Percentiles rank a stretch among this genome's conserved stretches.
Conservation (phyloP, 2,888 invertebrate species). For the Scaptomyza flava region DNA sequence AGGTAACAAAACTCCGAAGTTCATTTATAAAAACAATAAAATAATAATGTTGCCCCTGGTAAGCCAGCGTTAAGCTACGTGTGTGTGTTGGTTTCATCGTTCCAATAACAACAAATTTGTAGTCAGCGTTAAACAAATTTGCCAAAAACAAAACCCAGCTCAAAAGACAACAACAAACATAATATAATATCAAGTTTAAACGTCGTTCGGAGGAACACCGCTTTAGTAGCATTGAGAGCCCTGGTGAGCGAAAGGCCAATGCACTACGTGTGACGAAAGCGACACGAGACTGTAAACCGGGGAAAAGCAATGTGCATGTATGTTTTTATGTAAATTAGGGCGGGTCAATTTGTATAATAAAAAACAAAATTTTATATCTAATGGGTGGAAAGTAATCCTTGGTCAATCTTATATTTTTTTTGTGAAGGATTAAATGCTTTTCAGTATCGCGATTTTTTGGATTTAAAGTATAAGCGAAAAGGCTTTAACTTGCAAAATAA, state of each 20-base stretch:
- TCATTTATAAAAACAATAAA: conserved; percentile 39
- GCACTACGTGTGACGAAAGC: conserved; percentile 63
- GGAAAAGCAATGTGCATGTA: conserved; percentile 25
- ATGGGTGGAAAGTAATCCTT: no score
- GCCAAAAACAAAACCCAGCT: conserved; percentile 28
- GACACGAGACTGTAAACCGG: conserved; percentile 39
- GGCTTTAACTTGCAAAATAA: no score
- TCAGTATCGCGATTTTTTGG: no score
- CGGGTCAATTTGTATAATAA: no score
- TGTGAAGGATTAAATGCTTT: no score
- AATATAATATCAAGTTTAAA: conserved; percentile 70
- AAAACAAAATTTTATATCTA: no score
- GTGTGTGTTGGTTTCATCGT: conserved; percentile 27
- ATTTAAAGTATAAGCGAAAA: no score
- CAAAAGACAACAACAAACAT: conserved; percentile 36
- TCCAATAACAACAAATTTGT: conserved; percentile 69
- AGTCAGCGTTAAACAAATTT: conserved; percentile 70
- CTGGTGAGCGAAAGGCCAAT: conserved; percentile 69
- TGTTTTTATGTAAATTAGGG: background rate
- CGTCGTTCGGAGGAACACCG: conserved; percentile 52
- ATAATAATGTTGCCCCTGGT: conserved; percentile 58
- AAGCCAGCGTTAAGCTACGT: conserved; percentile 18
- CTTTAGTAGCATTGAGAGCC: conserved; percentile 75
- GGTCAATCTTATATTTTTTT: no score
- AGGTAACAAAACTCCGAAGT: conserved; percentile 53